Evolutionary conservation across 2,113 vertebrate species (phyloP), one percentile per base, ranked within the genome.

Genomic region (Acrocephalus kingi): DNA sequence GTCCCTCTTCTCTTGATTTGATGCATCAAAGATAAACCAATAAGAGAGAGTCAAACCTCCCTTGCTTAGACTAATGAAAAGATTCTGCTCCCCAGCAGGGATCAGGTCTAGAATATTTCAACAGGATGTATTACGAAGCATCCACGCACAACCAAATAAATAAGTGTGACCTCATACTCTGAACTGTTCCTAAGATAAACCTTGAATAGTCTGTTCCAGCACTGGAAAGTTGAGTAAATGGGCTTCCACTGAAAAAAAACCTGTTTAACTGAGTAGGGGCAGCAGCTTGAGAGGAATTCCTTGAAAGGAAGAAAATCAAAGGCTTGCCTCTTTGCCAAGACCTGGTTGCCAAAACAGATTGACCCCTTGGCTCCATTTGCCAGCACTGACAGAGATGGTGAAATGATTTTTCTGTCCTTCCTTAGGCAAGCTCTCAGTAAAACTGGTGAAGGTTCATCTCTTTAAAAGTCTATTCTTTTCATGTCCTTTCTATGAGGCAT

Each of bases 391-490:
- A 64, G 55, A 75, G n/a, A 45, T 15, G 9, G n/a, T 67, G 15
- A 92, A 93, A 81, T 51, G 15, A 30, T 55, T 69, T 81, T 52
- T 66, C 46, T 67, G 27, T 59, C 55, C 59, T 91, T 92, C 52
- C 37, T 62, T 39, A 66, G 15, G 21, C 67, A 80, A 77, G 35
- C 1, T 84, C 59, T 18, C 46, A 74, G 66, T 31, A 71, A 94
- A 95, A 90, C 21, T 23, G 59, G 33, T 63, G 7, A 88, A 52
- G 37, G 72, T 77, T 81, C 17, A 74, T 59, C 48, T 66, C 55
- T 84, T 81, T 69, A 49, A 92, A 97, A 95, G 90, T 77, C 43
- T 51, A 46, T 8, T 91, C 63, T 95, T 92, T 89, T 56, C 66
- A 62, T 83, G 78, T 74, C 75, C 75, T 93, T 97, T 90, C 61